A percentile compares a stretch with the other conserved stretches of the same genome.
phyloP scores from a whole-genome alignment of 2,113 vertebrate species.

The Psittacula cyanocephala region DNA sequence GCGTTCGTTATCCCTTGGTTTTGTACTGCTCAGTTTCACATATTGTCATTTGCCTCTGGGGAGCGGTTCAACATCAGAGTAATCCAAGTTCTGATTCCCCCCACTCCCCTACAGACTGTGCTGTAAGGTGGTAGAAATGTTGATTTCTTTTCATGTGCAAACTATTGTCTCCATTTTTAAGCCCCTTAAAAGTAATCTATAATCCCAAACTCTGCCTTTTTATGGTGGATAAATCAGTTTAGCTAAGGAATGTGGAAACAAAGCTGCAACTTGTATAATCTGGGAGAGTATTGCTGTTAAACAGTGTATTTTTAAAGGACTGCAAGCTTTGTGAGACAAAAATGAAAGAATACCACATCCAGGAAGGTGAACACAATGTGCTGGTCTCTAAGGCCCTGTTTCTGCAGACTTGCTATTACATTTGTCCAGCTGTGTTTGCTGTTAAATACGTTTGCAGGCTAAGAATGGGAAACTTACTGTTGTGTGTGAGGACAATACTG shows the following conservation, averaged over 20 bases:
- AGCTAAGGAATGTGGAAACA: background rate
- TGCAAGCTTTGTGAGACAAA: background rate
- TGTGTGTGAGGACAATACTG: background rate
- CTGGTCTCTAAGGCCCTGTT: background rate
- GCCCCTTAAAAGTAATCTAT: background rate
- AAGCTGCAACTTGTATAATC: background rate
- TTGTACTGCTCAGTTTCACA: background rate
- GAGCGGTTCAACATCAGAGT: background rate
- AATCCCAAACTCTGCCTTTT: background rate
- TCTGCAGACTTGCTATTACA: background rate
- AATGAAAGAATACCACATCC: background rate
- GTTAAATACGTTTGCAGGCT: background rate
- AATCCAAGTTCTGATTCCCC: background rate
- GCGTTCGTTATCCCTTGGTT: background rate
- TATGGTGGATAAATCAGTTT: background rate
- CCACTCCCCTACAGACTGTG: background rate
- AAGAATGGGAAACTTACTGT: background rate
- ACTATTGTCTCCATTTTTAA: background rate
- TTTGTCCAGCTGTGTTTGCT: background rate
- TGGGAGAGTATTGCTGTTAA: background rate
- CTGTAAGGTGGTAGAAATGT: background rate
- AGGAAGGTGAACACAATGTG: background rate
- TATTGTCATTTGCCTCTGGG: background rate
- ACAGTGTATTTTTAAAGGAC: background rate
- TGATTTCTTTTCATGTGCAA: background rate